phyloP scores from a whole-genome alignment of 2,797 vertebrate genomes.

The Pogonophryne albipinna region DNA sequence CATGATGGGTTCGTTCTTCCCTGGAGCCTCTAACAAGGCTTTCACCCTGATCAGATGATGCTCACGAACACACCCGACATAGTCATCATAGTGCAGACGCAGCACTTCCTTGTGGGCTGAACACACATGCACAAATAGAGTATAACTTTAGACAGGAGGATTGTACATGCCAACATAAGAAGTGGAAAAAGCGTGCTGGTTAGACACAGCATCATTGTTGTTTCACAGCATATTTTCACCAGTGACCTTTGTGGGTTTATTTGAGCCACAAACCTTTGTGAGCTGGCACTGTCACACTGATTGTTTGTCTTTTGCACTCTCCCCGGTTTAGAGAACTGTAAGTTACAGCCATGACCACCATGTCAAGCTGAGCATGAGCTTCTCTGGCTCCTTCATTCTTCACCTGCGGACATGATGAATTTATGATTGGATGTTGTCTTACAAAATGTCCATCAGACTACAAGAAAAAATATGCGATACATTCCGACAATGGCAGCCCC shows the following conservation, averaged over 20 bases:
- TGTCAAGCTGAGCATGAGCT: conserved; percentile 68
- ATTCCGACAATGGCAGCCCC: neutral
- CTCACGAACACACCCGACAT: conserved; percentile 77
- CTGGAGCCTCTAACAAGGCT: conserved; percentile 66
- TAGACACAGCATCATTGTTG: neutral
- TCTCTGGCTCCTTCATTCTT: conserved; percentile 73
- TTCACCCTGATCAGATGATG: conserved; percentile 82
- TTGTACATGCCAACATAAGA: neutral
- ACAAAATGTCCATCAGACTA: neutral
- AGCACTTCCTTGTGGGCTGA: conserved; percentile 83
- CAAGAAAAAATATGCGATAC: neutral
- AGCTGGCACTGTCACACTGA: conserved; percentile 71
- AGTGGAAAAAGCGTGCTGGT: neutral
- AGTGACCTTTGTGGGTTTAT: neutral
- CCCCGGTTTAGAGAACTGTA: conserved; percentile 80
- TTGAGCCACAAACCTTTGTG: conserved; percentile 61
- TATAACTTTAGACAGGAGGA: neutral
- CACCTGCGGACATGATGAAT: conserved; percentile 59
- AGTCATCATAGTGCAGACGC: conserved; percentile 81
- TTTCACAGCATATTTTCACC: neutral
- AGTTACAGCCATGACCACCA: conserved; percentile 73
- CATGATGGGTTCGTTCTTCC: conserved; percentile 68
- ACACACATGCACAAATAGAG: conserved; percentile 20
- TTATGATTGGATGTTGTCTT: neutral
- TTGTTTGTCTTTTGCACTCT: conserved; percentile 73